Conservation (phyloP, 2,797 vertebrate genomes). For the Danio jaintianensis region DNA sequence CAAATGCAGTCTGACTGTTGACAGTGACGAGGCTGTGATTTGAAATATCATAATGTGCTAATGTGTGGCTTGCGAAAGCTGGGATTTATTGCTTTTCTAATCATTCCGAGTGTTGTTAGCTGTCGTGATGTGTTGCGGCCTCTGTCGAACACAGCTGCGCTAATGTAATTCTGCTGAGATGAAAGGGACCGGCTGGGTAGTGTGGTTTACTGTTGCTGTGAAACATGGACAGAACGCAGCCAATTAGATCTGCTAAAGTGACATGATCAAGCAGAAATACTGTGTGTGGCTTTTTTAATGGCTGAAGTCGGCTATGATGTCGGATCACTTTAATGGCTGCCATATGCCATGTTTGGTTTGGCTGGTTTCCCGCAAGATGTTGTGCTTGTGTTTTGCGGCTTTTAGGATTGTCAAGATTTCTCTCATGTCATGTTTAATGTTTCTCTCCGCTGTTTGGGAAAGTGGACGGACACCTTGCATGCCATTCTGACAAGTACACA, state of each 20-base stretch:
- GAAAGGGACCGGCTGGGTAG: slow-evolving; percentile 69
- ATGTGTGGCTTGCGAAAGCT: slow-evolving; percentile 50
- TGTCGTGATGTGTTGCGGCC: slow-evolving; percentile 62
- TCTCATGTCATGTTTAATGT: slow-evolving; percentile 53
- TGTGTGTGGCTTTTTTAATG: slow-evolving; percentile 64
- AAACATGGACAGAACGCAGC: slow-evolving; percentile 64
- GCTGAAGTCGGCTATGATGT: slow-evolving; percentile 55
- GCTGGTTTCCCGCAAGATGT: slow-evolving; percentile 58
- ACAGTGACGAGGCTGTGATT: slow-evolving; percentile 20
- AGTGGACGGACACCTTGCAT: slow-evolving; percentile 15
- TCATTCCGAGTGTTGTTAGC: slow-evolving; percentile 62
- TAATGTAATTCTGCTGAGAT: slow-evolving; percentile 75
- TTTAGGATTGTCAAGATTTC: slow-evolving; percentile 49
- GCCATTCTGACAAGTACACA: slow-evolving; percentile 21
- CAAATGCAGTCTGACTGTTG: slow-evolving; percentile 29
- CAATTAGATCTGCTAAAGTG: slow-evolving; percentile 74
- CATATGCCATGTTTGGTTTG: slow-evolving; percentile 60
- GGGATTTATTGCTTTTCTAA: slow-evolving; percentile 64
- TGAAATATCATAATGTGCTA: slow-evolving; percentile 55
- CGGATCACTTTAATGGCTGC: slow-evolving; percentile 61
- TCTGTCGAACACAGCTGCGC: slow-evolving; percentile 66
- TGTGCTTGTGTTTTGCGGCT: slow-evolving; percentile 57
- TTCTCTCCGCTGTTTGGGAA: slow-evolving; percentile 22
- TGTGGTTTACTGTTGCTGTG: slow-evolving; percentile 69
- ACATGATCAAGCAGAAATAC: slow-evolving; percentile 65